phyloP scores from a whole-genome alignment of 2,797 vertebrate species.

The Botia kubotai region DNA sequence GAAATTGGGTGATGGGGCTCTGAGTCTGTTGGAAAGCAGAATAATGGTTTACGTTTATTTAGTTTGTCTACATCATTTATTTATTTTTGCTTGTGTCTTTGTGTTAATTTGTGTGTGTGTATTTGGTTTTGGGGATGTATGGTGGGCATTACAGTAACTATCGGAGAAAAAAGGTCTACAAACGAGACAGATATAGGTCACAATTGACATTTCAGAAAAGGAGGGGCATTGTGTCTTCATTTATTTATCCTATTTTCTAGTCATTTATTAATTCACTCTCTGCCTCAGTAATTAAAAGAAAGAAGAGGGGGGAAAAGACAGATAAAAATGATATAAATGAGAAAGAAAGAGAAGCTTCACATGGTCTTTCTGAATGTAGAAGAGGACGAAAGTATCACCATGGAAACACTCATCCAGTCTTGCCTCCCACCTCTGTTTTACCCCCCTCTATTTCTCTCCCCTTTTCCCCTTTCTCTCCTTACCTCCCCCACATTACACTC shows the following conservation, averaged over 20 bases:
- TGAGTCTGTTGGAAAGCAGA: conserved; percentile 48
- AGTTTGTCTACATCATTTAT: not conserved
- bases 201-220: conserved; percentile 43
- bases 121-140: conserved; percentile 3
- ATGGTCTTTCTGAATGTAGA: conserved; percentile 55
- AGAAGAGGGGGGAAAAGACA: not conserved
- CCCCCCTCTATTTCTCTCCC: conserved; percentile 47
- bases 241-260: conserved; percentile 27
- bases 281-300: conserved; percentile 22
- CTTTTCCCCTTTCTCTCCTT: conserved; percentile 29
- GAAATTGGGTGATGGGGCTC: conserved; percentile 51
- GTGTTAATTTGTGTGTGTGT: not conserved
- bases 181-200: conserved; percentile 56
- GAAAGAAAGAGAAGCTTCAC: conserved; percentile 39
- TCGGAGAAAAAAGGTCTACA: conserved; percentile 22
- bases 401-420: conserved; percentile 62
- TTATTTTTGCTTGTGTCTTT: not conserved
- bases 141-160: conserved; percentile 32
- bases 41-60: conserved; percentile 18
- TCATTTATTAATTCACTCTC: conserved; percentile 48
- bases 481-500: conserved; percentile 36
- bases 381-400: conserved; percentile 65
- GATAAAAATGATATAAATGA: not conserved
- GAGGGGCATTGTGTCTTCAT: conserved; percentile 39
- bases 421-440: conserved; percentile 46